phyloP scores from a whole-genome alignment of 1,140 invertebrate genomes.

The Bombus waltoni region DNA sequence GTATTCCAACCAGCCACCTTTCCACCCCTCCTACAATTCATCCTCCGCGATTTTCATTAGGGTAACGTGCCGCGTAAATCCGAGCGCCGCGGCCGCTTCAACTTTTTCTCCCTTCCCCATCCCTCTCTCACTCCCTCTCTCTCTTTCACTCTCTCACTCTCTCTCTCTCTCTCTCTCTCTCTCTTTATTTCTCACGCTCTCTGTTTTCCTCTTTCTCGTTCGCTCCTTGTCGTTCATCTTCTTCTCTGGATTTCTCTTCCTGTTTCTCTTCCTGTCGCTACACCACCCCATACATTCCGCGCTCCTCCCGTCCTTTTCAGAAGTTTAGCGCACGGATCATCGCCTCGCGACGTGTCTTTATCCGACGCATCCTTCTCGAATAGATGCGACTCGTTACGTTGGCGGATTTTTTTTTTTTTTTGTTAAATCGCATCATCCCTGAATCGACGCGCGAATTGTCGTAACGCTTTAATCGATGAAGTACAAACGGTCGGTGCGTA shows the following conservation, averaged over 20 bases:
- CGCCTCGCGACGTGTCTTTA: conserved; percentile 60
- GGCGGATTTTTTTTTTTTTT: conserved; percentile 4
- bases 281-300: not conserved
- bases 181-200: not conserved
- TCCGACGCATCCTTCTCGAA: conserved; percentile 21
- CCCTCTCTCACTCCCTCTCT: too few species aligned
- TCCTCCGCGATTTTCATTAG: conserved; percentile 79
- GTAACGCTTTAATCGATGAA: not conserved
- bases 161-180: not conserved
- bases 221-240: not conserved
- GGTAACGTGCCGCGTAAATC: conserved; percentile 75
- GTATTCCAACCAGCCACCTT: conserved; percentile 62
- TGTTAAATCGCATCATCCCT: not conserved
- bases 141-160: too few species aligned
- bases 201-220: not conserved
- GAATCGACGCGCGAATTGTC: not conserved
- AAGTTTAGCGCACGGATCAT: conserved; percentile 60
- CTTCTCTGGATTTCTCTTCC: not conserved
- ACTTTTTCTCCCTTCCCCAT: conserved; percentile 43
- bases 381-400: not conserved
- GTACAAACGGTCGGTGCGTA: not conserved
- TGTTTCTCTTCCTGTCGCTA: not conserved
- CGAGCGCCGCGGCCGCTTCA: conserved; percentile 60
- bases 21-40: conserved; percentile 49
- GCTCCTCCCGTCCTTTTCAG: conserved; percentile 47